These are phyloP conservation scores for Ips nitidus DNA, from an alignment of 1,140 invertebrate genomes.

Conservation along the genomic window DNA sequence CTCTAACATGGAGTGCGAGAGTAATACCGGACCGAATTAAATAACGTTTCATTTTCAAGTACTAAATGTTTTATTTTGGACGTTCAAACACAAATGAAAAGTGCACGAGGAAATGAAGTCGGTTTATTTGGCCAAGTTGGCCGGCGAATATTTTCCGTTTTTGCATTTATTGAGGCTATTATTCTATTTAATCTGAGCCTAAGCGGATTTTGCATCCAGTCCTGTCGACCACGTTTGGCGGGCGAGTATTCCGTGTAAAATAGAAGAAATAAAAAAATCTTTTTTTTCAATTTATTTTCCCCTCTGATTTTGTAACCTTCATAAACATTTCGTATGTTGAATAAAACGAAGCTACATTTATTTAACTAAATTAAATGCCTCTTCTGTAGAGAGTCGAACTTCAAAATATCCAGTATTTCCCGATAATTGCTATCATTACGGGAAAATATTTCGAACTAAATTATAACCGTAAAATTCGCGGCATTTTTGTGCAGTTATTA, in stretches of 20 bases:
- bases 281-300: background rate
- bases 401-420: conserved; percentile 1
- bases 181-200: conserved; percentile 45
- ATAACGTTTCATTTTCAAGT: conserved; percentile 32
- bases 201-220: conserved; percentile 41
- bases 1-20: conserved; percentile 24
- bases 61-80: conserved; percentile 25
- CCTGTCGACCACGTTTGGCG: conserved; percentile 15
- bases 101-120: conserved; percentile 32
- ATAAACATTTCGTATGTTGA: no score
- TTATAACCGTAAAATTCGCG: conserved; percentile 14
- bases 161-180: conserved; percentile 41
- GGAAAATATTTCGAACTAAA: conserved; percentile 2
- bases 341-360: background rate
- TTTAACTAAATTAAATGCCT: background rate
- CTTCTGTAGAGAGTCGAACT: background rate
- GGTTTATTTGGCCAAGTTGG: conserved; percentile 36
- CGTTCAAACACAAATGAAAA: conserved; percentile 34
- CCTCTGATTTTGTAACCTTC: no score
- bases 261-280: background rate
- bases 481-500: conserved; percentile 8
- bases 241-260: conserved; percentile 5
- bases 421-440: background rate
- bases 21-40: conserved; percentile 29
- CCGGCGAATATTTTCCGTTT: conserved; percentile 41